Conservation (phyloP, 2,888 invertebrate genomes). For the Chrysina gloriosa region DNA sequence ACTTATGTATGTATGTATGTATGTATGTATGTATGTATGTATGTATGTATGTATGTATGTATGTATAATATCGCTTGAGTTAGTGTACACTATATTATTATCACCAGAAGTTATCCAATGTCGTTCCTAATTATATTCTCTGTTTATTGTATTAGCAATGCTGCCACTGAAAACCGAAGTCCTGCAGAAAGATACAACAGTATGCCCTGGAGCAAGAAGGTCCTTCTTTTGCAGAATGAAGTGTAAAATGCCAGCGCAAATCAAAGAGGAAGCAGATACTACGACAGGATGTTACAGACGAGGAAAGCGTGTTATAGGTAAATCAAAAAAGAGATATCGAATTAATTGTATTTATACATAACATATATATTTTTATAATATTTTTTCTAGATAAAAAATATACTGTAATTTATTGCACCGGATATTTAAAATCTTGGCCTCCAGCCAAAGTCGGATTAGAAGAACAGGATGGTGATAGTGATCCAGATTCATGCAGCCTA, state of each 20-base stretch:
- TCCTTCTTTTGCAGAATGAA: constrained; percentile 97
- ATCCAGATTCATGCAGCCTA: constrained; percentile 74
- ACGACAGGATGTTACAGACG: constrained; percentile 73
- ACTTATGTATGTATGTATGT: no score
- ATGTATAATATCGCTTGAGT: no score
- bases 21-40: no score
- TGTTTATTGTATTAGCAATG: constrained; percentile 78
- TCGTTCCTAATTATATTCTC: constrained; percentile 37
- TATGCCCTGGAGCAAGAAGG: constrained; percentile 89
- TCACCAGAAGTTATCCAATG: not conserved
- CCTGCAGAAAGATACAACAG: constrained; percentile 77
- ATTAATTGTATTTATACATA: no score
- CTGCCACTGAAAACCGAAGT: constrained; percentile 89
- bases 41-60: no score
- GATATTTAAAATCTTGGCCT: constrained; percentile 93
- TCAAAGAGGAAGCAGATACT: constrained; percentile 81
- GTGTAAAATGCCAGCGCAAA: constrained; percentile 72
- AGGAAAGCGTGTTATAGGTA: constrained; percentile 72
- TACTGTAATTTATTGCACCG: constrained; percentile 91
- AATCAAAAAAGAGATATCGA: no score
- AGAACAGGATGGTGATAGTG: constrained; percentile 73
- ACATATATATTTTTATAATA: not conserved
- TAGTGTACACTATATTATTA: not conserved
- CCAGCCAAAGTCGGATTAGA: constrained; percentile 81
- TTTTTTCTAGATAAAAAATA: constrained; percentile 79